Percentiles rank a stretch among this genome's conserved stretches.
phyloP scores from a whole-genome alignment of 2,888 invertebrate genomes.

The Thyatira batis region DNA sequence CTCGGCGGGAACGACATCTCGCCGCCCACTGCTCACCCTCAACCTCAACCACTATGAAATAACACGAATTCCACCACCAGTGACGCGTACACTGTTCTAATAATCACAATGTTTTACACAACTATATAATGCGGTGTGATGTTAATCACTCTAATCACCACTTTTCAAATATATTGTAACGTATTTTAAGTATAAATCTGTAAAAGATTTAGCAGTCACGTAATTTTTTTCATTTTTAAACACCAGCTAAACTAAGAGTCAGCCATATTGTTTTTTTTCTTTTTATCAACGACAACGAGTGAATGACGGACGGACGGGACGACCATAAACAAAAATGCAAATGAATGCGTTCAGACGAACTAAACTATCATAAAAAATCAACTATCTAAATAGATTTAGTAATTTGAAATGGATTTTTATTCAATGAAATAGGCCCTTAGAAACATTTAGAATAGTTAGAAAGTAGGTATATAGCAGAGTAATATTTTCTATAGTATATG shows the following conservation, averaged over 20 bases:
- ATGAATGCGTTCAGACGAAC: no score
- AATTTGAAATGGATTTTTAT: no score
- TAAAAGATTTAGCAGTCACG: not conserved
- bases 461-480: no score
- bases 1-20: conserved; percentile 95
- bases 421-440: no score
- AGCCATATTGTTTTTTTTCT: conserved; percentile 2
- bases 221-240: not conserved
- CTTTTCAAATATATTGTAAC: not conserved
- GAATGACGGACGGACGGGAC: not conserved
- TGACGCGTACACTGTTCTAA: conserved; percentile 35
- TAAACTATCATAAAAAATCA: no score
- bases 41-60: conserved; percentile 20
- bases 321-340: not conserved
- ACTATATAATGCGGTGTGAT: not conserved
- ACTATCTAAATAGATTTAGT: no score
- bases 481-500: no score
- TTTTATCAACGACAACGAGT: not conserved
- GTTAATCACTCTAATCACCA: not conserved
- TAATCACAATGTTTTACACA: not conserved
- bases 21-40: conserved; percentile 14
- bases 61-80: conserved; percentile 23
- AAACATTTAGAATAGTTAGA: no score
- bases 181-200: not conserved
- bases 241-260: not conserved